These are phyloP conservation scores for Metacarcinus magister DNA, from an alignment of 2,888 invertebrate genomes.

Conservation along the genomic window DNA sequence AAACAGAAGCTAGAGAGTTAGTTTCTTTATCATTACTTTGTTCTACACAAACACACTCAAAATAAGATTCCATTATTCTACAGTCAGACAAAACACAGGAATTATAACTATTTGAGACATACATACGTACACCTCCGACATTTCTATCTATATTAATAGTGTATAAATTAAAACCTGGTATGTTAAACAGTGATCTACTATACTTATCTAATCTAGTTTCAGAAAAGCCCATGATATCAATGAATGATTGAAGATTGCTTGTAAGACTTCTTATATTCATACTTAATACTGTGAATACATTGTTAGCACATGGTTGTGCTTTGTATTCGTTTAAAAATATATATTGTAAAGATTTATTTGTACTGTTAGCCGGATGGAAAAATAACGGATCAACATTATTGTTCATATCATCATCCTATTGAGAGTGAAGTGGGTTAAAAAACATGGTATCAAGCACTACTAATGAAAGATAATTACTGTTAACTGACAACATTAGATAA, in stretches of 20 bases:
- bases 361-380: too few species aligned
- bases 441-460: too few species aligned
- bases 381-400: too few species aligned
- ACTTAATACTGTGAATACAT: too few species aligned
- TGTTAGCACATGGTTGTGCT: too few species aligned
- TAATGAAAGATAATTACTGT: too few species aligned
- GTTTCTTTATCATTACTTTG: not conserved
- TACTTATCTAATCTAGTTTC: not conserved
- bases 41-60: slow-evolving; percentile 27
- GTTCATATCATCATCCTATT: too few species aligned
- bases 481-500: too few species aligned
- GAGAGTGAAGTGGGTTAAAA: too few species aligned
- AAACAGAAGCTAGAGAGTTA: not conserved
- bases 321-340: too few species aligned
- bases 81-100: not conserved
- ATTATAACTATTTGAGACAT: slow-evolving; percentile 1
- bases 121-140: not conserved
- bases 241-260: not conserved
- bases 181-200: not conserved
- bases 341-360: too few species aligned
- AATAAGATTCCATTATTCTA: not conserved
- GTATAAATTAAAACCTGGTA: slow-evolving; percentile 27
- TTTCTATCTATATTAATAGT: not conserved
- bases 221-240: not conserved
- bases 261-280: not conserved